Base-by-base conservation (phyloP, 2,888 invertebrate genomes). In the Autographa gamma region DNA sequence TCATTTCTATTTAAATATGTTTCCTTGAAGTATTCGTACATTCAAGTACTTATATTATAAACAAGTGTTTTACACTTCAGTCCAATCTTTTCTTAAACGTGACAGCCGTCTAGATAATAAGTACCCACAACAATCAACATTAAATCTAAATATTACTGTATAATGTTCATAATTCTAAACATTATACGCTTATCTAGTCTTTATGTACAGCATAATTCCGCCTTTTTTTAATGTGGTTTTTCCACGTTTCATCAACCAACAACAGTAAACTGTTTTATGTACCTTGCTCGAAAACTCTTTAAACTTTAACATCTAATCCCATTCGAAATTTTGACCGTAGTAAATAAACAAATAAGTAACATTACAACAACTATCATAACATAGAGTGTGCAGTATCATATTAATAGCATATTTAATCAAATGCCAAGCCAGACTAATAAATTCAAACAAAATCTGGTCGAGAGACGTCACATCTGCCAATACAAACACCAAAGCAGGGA, bases 371-470 rank as follows among this genome's bases (percentile, higher is more conserved):
- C 60, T 60, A 60, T 41, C 71, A 76, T 58, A 69, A 76, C 31
- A 59, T 31, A 34, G 62, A 60, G 16, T 25, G 52, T 63, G 66
- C 41, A 63, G 66, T 52, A 60, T 62, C 52, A 9, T 66, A 48
- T 63, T 66, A 43, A 63, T 71, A n/a, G 63, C 73, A 76, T 68
- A 74, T 72, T 72, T 59, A 72, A 54, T 59, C 69, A 56, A 71
- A 16, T 54, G 61, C 70, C 69, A 71, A 66, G 61, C 64, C 60
- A 56, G 67, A 71, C 48, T 70, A 74, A 78, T 80, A 73, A 77
- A 78, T 72, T 81, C 79, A 77, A 84, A 81, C 85, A 77, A 81
- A 77, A 79, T 79, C 63, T 74, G 76, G 60, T 70, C 70, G 71
- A 70, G 76, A 76, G 60, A 70, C 72, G 83, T 81, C 66, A 70